These are phyloP conservation scores for Lithosia quadra DNA, from an alignment of 2,888 invertebrate genomes.

Conservation along the genomic window DNA sequence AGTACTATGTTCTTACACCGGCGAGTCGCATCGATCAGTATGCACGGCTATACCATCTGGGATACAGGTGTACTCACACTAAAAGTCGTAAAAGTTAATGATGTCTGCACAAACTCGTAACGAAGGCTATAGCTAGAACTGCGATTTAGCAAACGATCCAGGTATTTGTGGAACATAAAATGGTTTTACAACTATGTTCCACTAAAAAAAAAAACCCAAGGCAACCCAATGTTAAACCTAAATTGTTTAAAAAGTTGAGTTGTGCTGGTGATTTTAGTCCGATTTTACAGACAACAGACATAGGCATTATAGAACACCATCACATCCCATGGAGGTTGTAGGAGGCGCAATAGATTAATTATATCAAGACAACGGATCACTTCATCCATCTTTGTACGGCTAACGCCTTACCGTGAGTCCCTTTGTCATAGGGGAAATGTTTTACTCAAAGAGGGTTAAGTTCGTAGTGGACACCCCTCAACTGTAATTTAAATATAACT, in stretches of 20 bases:
- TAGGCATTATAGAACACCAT: not conserved
- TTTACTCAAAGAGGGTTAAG: conserved; percentile 2
- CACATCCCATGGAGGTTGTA: not conserved
- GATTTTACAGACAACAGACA: not conserved
- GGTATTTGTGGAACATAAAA: not conserved
- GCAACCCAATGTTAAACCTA: no score
- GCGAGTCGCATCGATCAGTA: conserved; percentile 15
- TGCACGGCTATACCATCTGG: conserved; percentile 14
- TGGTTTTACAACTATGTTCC: no score
- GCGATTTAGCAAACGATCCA: conserved; percentile 8
- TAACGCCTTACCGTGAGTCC: not conserved
- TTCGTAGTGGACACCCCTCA: not conserved
- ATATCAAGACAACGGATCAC: not conserved
- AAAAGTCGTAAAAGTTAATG: conserved; percentile 19
- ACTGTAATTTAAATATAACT: not conserved
- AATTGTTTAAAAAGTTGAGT: not conserved
- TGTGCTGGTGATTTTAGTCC: not conserved
- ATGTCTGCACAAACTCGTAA: conserved; percentile 13
- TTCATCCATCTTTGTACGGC: conserved; percentile 7
- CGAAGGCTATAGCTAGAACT: not conserved
- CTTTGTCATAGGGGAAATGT: conserved; percentile 4
- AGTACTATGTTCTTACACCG: not conserved
- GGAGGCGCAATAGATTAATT: conserved; percentile 1
- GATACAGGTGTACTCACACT: conserved; percentile 10
- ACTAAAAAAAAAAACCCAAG: no score